Base-by-base conservation (phyloP, 2,797 vertebrate species). In the Hemibagrus guttatus region DNA sequence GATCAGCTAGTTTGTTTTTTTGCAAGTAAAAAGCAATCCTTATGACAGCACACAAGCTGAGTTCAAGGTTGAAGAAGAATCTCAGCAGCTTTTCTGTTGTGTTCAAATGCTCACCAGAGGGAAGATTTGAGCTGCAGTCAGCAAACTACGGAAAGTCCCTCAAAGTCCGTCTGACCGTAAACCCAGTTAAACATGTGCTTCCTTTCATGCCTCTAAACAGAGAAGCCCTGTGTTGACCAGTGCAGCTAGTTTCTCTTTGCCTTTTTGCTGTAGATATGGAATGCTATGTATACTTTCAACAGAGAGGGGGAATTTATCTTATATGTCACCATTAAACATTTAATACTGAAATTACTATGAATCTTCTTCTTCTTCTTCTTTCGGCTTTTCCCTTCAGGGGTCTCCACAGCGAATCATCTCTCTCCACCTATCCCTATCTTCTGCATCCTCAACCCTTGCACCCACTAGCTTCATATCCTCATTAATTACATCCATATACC, bases 81-180 rank as follows among this genome's bases (percentile, higher is more conserved):
- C 31, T 19, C 42, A 56, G 1, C 39, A 31, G 39, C 19, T 21
- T 26, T 39, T 39, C 21, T 59, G 2, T 59, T 21, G 76, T 26
- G 28, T n/a, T 23, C 31, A 72, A 12, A 6, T 5, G 16, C 83
- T 80, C 23, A 69, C 28, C 63, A 86, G 71, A 71, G 64, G 56
- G 79, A 72, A 61, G 84, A 35, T 6, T 63, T 21, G 13, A 81
- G 46, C 42, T 68, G 81, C 63, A 82, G 31, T 69, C 76, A 86
- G 54, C 64, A 35, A 54, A 35, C 0, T 26, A 71, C 58, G 88
- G 88, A 89, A 90, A 89, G 84, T 85, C 85, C 89, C 89, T 0
- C 0, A 56, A 39, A 86, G 71, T 85, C 81, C 69, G 1, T 5
- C 6, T 79, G 84, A 72, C 61, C 6, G 64, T 87, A 84, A 87